Evolutionary conservation across 2,888 invertebrate genomes (phyloP).

Genomic region (Metacarcinus magister): DNA sequence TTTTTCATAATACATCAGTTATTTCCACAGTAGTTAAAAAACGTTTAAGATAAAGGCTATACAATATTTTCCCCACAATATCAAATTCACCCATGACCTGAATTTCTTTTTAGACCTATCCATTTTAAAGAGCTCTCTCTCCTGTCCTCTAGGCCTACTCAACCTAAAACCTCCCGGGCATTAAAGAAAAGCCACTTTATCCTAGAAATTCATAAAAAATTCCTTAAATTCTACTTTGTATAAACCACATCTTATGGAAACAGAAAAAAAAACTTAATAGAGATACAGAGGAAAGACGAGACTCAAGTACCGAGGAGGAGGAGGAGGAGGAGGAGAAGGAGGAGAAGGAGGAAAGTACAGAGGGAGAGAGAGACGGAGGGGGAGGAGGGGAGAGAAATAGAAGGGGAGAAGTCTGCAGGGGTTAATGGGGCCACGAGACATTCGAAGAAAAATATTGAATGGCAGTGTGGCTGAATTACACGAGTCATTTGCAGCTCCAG

Average conservation of each 20-base stretch:
- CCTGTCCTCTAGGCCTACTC: background rate
- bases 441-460: conserved; percentile 14
- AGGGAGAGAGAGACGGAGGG: background rate
- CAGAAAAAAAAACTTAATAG: background rate
- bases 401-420: background rate
- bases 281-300: background rate
- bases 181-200: background rate
- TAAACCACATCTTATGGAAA: background rate
- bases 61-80: background rate
- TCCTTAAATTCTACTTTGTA: background rate
- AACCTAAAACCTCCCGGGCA: background rate
- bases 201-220: background rate
- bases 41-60: too few species aligned
- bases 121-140: background rate
- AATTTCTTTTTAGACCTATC: background rate
- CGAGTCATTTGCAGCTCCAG: background rate
- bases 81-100: background rate
- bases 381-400: background rate
- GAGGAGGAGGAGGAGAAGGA: background rate
- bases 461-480: conserved; percentile 1
- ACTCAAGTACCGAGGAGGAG: background rate
- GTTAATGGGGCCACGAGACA: background rate
- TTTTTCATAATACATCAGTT: too few species aligned
- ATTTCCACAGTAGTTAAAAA: background rate
- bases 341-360: background rate